A percentile compares a stretch with the other conserved stretches of the same genome.
Conservation (phyloP, 2,888 invertebrate species). For the Quadroppia sp. region DNA sequence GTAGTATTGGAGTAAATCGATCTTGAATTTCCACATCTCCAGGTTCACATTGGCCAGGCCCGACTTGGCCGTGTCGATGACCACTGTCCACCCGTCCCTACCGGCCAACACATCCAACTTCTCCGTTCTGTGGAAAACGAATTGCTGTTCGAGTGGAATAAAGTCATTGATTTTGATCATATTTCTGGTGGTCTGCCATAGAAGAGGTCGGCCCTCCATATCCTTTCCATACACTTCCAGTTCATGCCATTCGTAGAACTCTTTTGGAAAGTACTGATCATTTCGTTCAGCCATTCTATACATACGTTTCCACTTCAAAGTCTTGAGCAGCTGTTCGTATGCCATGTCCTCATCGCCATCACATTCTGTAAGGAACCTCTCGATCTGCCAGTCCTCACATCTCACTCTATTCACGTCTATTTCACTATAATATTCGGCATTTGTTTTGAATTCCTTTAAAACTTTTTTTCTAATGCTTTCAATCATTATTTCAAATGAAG, state of each 20-base stretch:
- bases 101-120: constrained; percentile 21
- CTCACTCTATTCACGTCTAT: constrained; percentile 38
- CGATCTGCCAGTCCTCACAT: constrained; percentile 33
- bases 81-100: constrained; percentile 23
- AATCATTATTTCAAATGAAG: not conserved
- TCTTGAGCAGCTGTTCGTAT: constrained; percentile 26
- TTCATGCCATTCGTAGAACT: constrained; percentile 36
- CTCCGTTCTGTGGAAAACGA: constrained; percentile 20
- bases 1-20: constrained; percentile 7
- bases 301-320: constrained; percentile 39
- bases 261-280: constrained; percentile 34
- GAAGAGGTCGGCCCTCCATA: not conserved
- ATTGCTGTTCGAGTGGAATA: constrained; percentile 11
- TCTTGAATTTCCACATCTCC: constrained; percentile 26
- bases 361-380: constrained; percentile 20
- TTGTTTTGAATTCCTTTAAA: not conserved
- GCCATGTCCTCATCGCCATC: constrained; percentile 32
- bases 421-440: constrained; percentile 29
- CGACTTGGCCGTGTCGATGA: not conserved
- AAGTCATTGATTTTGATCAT: constrained; percentile 28
- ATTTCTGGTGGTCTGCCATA: constrained; percentile 14
- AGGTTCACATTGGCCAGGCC: constrained; percentile 32
- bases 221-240: constrained; percentile 18
- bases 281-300: constrained; percentile 35
- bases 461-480: constrained; percentile 10